phyloP scores from a whole-genome alignment of 2,888 invertebrate species.

The Drosophila lutescens region DNA sequence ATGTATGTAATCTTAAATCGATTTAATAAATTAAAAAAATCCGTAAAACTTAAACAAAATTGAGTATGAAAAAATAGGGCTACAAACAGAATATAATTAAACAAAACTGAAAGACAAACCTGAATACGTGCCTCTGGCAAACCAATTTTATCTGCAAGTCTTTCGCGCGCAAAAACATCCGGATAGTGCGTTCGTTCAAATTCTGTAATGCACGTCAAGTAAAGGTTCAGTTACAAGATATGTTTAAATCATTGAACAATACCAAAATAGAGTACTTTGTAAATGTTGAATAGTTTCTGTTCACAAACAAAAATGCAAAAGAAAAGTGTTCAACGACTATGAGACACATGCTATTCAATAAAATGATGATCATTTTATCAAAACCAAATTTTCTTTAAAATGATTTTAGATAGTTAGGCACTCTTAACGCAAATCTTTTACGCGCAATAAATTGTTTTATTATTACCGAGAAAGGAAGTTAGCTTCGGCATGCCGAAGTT shows the following conservation, averaged over 20 bases:
- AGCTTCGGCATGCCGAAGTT: no score
- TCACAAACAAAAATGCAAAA: no score
- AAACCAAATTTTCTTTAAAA: no score
- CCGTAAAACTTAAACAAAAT: background rate
- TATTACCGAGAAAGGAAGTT: no score
- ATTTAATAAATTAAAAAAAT: background rate
- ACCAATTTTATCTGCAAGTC: constrained; percentile 95
- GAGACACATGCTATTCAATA: no score
- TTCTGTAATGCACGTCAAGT: constrained; percentile 90
- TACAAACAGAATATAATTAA: constrained; percentile 63
- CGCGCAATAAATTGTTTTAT: no score
- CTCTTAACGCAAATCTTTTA: no score
- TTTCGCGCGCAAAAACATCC: constrained; percentile 96
- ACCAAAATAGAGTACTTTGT: background rate
- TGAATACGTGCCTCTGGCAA: constrained; percentile 98
- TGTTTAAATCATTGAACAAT: background rate
- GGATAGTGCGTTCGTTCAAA: constrained; percentile 94
- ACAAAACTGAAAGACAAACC: constrained; percentile 87
- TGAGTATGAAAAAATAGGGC: background rate
- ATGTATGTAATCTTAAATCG: background rate
- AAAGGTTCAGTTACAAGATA: background rate
- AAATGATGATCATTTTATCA: no score
- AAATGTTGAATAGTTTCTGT: no score
- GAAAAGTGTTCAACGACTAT: no score
- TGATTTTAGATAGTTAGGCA: no score